phyloP scores from a whole-genome alignment of 2,113 vertebrate species.

The Cyanoramphus novaezelandiae region DNA sequence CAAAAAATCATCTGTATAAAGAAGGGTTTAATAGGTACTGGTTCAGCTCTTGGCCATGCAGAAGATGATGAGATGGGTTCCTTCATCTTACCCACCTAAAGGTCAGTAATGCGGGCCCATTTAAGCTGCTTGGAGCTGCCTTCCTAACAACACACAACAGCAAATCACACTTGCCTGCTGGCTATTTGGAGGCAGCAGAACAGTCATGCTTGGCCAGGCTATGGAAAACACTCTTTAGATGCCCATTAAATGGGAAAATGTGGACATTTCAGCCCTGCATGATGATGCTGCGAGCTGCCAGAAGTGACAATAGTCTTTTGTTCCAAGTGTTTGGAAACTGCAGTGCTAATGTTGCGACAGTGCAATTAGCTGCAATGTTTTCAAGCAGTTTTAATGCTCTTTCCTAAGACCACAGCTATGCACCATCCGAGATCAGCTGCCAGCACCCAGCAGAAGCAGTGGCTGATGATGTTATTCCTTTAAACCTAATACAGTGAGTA shows the following conservation, averaged over 20 bases:
- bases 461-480: background rate
- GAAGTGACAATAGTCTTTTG: background rate
- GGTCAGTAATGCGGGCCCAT: background rate
- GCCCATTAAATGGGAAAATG: background rate
- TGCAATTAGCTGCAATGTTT: background rate
- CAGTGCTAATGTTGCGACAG: background rate
- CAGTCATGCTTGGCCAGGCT: background rate
- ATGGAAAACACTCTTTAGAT: background rate
- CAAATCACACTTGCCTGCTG: background rate
- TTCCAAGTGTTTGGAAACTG: constrained; percentile 1
- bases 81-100: background rate
- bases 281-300: background rate
- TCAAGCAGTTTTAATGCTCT: background rate
- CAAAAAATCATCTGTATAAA: background rate
- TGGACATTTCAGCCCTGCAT: background rate
- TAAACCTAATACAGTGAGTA: background rate
- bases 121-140: background rate
- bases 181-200: background rate
- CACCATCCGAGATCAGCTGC: background rate
- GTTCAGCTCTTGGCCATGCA: background rate
- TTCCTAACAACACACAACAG: background rate
- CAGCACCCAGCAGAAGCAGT: background rate
- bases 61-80: background rate
- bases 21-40: background rate
- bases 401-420: background rate